Evolutionary conservation across 1,140 invertebrate genomes (phyloP), one percentile per base, ranked within the genome.

Genomic region (Dendrolimus kikuchii): DNA sequence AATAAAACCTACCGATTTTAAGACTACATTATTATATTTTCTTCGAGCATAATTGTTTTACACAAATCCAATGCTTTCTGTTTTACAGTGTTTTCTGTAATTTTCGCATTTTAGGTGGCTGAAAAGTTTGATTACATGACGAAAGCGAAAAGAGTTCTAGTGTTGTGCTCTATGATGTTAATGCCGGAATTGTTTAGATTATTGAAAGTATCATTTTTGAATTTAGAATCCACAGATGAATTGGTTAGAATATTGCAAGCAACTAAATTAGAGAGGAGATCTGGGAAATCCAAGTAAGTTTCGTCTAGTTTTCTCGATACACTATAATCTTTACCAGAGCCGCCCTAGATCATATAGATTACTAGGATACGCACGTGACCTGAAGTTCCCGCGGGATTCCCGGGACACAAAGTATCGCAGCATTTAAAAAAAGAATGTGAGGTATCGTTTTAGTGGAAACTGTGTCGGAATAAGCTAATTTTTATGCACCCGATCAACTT

Each of bases 91-190:
- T 39, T 23, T 23, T 38, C 10, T 55, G 47, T 41, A 10, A 49
- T 47, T 38, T 53, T 49, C 58, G 60, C 66, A 60, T 70, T 66
- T 40, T 55, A 88, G 86, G 69, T 81, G 37, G 86, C 86, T 42
- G 72, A 80, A 46, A 80, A 78, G 56, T 86, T 85, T 56, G 77
- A 77, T 39, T 71, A 74, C 10, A 68, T 77, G 67, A 51, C 81
- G 4, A 40, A 55, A 46, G 10, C 43, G 0, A 81, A 80, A 48
- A 67, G 77, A 53, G 43, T 78, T n/a, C 10, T 74, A 0, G 41
- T 83, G 45, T 71, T 81, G 37, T 57, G 64, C 9, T 23, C 80
- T 6, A 38, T 83, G 38, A 58, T 78, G 49, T 71, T 80, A 42
- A 65, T 75, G 58, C 80, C 77, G 1, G 54, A 64, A 40, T 8